phyloP scores from a whole-genome alignment of 2,888 invertebrate species.

The Eledone cirrhosa region DNA sequence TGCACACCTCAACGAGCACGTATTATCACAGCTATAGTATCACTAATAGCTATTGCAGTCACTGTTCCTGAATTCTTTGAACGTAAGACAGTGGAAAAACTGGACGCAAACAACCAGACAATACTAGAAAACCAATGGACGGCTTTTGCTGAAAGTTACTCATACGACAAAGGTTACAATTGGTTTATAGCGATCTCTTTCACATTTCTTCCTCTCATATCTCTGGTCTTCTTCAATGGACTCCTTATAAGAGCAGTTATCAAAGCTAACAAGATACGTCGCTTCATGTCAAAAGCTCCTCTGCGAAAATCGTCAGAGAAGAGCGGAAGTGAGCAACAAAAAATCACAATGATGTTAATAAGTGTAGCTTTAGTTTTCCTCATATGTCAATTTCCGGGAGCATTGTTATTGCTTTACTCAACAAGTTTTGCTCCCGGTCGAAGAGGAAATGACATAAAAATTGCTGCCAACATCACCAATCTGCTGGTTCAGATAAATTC shows the following conservation, averaged over 20 bases:
- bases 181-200: constrained; percentile 69
- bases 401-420: constrained; percentile 70
- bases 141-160: constrained; percentile 70
- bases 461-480: constrained; percentile 78
- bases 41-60: constrained; percentile 72
- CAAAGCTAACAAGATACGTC: constrained; percentile 46
- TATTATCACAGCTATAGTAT: constrained; percentile 73
- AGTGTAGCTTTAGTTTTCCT: constrained; percentile 81
- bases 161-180: constrained; percentile 73
- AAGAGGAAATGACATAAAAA: constrained; percentile 43
- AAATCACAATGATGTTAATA: constrained; percentile 80
- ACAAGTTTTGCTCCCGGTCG: constrained; percentile 26
- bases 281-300: constrained; percentile 43
- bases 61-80: constrained; percentile 77
- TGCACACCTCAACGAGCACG: constrained; percentile 76
- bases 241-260: constrained; percentile 74
- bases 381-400: constrained; percentile 78
- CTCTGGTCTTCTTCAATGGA: constrained; percentile 78
- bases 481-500: constrained; percentile 78
- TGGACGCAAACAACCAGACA: constrained; percentile 36
- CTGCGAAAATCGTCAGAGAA: constrained; percentile 29
- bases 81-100: constrained; percentile 38
- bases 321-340: constrained; percentile 58
- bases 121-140: constrained; percentile 42
- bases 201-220: constrained; percentile 74